Conservation (phyloP, 2,888 invertebrate genomes). For the Lymantria dispar region DNA sequence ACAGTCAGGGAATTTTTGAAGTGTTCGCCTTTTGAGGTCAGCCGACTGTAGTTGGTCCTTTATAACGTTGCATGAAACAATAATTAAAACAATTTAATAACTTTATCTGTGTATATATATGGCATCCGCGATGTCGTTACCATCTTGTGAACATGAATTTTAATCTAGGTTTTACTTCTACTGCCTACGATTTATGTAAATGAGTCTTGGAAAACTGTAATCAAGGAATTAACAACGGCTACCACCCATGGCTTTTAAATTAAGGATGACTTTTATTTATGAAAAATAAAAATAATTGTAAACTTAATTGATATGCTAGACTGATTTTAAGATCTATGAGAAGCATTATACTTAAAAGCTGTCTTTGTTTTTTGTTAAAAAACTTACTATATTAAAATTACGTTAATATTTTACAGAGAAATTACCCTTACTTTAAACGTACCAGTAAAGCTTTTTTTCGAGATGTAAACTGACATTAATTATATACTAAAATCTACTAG, state of each 20-base stretch:
- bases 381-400: background rate
- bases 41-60: slow-evolving; percentile 28
- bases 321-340: background rate
- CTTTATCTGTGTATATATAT: slow-evolving; percentile 51
- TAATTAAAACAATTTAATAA: slow-evolving; percentile 53
- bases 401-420: background rate
- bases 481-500: too few species aligned
- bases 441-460: too few species aligned
- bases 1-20: slow-evolving; percentile 51
- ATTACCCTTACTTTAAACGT: background rate
- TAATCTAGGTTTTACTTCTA: slow-evolving; percentile 55
- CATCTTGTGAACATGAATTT: slow-evolving; percentile 45
- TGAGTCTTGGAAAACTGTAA: slow-evolving; percentile 49
- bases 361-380: background rate
- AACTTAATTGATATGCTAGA: background rate
- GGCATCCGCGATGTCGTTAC: slow-evolving; percentile 31
- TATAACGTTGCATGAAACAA: slow-evolving; percentile 37
- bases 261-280: slow-evolving; percentile 21
- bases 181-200: slow-evolving; percentile 62
- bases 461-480: too few species aligned
- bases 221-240: slow-evolving; percentile 53
- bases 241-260: slow-evolving; percentile 52
- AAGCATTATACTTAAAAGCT: background rate
- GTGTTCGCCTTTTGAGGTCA: slow-evolving; percentile 50
- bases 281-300: slow-evolving; percentile 6